A percentile compares a stretch with the other conserved stretches of the same genome.
Evolutionary conservation across 2,888 invertebrate genomes (phyloP).

Genomic region (Scaptomyza parva): DNA sequence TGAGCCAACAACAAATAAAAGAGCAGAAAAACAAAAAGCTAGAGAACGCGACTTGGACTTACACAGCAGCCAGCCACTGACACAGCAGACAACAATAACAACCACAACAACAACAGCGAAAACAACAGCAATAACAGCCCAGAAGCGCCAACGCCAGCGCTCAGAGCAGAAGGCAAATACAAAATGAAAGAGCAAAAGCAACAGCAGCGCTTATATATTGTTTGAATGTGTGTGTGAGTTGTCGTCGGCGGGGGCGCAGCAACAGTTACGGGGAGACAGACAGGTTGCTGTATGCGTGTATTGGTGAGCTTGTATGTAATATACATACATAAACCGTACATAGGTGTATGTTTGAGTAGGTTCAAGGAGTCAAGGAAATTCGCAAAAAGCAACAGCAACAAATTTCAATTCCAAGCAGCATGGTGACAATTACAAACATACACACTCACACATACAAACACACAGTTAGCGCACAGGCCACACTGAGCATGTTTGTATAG

Average conservation of each 20-base stretch:
- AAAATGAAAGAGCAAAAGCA: constrained; percentile 43
- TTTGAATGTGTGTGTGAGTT: constrained; percentile 10
- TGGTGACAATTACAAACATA: constrained; percentile 60
- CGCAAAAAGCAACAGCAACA: constrained; percentile 56
- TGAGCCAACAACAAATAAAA: constrained; percentile 66
- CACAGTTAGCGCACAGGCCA: not conserved
- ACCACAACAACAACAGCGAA: constrained; percentile 21
- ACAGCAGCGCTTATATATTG: constrained; percentile 29
- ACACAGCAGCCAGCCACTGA: constrained; percentile 70
- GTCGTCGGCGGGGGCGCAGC: constrained; percentile 67
- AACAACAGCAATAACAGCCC: constrained; percentile 26
- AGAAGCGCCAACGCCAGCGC: constrained; percentile 49
- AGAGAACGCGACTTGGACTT: constrained; percentile 71
- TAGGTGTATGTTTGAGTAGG: constrained; percentile 23
- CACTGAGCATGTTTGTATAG: constrained; percentile 1
- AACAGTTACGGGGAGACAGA: constrained; percentile 68
- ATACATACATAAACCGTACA: constrained; percentile 9
- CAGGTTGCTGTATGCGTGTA: constrained; percentile 51
- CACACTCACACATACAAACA: constrained; percentile 4
- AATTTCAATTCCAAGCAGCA: constrained; percentile 51
- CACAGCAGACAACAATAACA: constrained; percentile 32
- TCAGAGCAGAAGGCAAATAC: constrained; percentile 47
- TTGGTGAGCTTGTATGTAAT: constrained; percentile 25
- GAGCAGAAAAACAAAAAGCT: constrained; percentile 63
- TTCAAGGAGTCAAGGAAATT: constrained; percentile 73